Percentiles rank a stretch among this genome's conserved stretches.
Evolutionary conservation across 1,140 invertebrate species (phyloP).

Genomic region (Parasteatoda tepidariorum): DNA sequence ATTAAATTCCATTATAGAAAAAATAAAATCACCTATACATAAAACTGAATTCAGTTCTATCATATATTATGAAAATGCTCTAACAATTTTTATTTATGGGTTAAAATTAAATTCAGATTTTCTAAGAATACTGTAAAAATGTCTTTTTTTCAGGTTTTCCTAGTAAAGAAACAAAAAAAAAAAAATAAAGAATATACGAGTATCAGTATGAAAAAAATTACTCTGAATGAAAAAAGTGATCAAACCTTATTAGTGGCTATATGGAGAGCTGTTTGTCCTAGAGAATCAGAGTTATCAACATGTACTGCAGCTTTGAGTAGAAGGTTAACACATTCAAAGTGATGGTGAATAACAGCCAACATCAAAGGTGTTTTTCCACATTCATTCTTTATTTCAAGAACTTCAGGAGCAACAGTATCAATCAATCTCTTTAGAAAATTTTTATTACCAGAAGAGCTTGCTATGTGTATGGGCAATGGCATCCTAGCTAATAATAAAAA

Average conservation of each 20-base stretch:
- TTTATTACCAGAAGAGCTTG: slow-evolving; percentile 32
- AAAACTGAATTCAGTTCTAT: no score
- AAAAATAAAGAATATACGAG: slow-evolving; percentile 1
- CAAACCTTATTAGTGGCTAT: slow-evolving; percentile 69
- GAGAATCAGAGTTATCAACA: slow-evolving; percentile 68
- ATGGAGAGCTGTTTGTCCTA: slow-evolving; percentile 68
- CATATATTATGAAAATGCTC: no score
- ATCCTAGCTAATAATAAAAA: background rate
- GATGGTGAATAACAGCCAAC: slow-evolving; percentile 68
- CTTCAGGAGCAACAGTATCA: slow-evolving; percentile 38
- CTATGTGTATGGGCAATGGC: slow-evolving; percentile 16
- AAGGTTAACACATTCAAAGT: slow-evolving; percentile 68
- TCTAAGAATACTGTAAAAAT: no score
- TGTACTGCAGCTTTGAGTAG: slow-evolving; percentile 67
- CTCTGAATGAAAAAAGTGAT: background rate
- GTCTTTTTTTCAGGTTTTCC: background rate
- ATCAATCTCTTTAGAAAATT: slow-evolving; percentile 35
- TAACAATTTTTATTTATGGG: no score
- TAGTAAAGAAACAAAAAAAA: background rate
- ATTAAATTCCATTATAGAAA: no score
- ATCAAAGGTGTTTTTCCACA: slow-evolving; percentile 69
- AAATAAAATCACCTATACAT: no score
- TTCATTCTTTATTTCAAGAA: slow-evolving; percentile 68
- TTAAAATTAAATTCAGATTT: no score
- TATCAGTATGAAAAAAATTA: background rate